These are phyloP conservation scores for Paratilapia polleni DNA, from an alignment of 2,113 vertebrate species.

Conservation along the genomic window DNA sequence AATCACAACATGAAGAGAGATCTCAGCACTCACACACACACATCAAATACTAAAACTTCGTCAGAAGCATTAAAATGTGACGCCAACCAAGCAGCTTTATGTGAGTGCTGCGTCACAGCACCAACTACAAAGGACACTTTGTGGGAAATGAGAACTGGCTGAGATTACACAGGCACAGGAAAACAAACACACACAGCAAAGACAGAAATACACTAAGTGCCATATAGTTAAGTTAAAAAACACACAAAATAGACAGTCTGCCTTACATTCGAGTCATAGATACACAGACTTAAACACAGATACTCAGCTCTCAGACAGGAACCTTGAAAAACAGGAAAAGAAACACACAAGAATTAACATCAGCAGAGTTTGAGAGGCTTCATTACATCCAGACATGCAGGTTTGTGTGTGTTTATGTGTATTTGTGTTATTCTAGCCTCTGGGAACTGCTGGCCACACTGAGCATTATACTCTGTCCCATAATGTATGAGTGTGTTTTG, in stretches of 20 bases:
- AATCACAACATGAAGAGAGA: not conserved
- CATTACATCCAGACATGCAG: not conserved
- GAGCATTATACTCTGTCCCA: not conserved
- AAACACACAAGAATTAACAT: not conserved
- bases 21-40: not conserved
- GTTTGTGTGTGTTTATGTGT: not conserved
- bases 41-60: not conserved
- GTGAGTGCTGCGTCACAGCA: not conserved
- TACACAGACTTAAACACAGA: not conserved
- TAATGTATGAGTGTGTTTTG: not conserved
- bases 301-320: not conserved
- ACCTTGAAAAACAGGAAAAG: not conserved
- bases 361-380: not conserved
- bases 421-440: constrained; percentile 14
- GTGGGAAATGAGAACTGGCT: not conserved
- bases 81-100: not conserved
- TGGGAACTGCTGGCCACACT: not conserved
- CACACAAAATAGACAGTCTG: not conserved
- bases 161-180: too few species aligned
- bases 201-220: not conserved
- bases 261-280: not conserved
- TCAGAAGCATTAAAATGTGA: not conserved
- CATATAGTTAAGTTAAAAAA: not conserved
- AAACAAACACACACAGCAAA: not conserved
- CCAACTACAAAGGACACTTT: not conserved